phyloP scores from a whole-genome alignment of 1,140 invertebrate species.

The Coenobita brevimanus region DNA sequence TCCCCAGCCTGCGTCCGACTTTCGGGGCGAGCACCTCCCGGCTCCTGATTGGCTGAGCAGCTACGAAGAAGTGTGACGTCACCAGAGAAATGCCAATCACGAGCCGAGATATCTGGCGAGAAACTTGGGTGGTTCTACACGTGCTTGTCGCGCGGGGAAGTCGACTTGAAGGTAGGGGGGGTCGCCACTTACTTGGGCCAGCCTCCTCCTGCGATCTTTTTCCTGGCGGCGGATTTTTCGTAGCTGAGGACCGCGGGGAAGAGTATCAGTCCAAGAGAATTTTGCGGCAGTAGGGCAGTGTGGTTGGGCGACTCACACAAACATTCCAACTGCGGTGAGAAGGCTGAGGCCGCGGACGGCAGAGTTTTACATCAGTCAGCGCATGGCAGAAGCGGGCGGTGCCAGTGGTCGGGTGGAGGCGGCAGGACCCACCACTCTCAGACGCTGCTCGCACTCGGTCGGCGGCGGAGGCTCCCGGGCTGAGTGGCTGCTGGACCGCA shows the following conservation, averaged over 20 bases:
- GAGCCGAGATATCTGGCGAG: constrained; percentile 65
- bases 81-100: constrained; percentile 66
- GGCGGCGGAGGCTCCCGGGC: constrained; percentile 30
- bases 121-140: constrained; percentile 62
- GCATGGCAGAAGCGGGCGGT: constrained; percentile 57
- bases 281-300: constrained; percentile 65
- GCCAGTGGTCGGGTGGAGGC: neutral
- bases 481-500: neutral
- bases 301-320: constrained; percentile 65
- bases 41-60: constrained; percentile 64
- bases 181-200: constrained; percentile 60
- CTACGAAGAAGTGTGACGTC: constrained; percentile 65
- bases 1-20: constrained; percentile 56
- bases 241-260: neutral
- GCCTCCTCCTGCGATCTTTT: constrained; percentile 38
- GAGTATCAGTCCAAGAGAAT: constrained; percentile 62
- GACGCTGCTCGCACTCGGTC: constrained; percentile 36
- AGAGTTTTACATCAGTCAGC: constrained; percentile 66
- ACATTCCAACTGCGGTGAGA: constrained; percentile 64
- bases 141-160: constrained; percentile 62
- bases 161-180: constrained; percentile 59
- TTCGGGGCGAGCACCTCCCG: constrained; percentile 50
- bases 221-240: constrained; percentile 39
- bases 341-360: constrained; percentile 57
- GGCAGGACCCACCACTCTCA: constrained; percentile 25